phyloP scores from a whole-genome alignment of 2,797 vertebrate species.

The Alectoris magna region DNA sequence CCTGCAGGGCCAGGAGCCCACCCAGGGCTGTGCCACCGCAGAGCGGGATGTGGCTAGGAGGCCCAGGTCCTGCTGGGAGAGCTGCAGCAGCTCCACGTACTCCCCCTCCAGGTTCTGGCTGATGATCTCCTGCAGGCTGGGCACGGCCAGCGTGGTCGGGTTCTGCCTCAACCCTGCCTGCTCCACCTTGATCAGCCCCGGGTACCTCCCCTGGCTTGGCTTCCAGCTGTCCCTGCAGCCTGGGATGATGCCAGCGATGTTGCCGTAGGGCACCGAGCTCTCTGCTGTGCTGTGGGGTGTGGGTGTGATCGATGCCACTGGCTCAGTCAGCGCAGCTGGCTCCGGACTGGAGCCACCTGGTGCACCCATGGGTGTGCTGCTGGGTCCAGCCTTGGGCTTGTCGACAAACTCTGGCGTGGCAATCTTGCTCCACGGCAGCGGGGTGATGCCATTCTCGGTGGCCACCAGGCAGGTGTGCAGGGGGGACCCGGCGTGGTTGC shows the following conservation, averaged over 20 bases:
- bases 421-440: slow-evolving; percentile 86
- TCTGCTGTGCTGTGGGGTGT: fast-evolving
- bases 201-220: slow-evolving; percentile 60
- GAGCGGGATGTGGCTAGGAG: background rate
- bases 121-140: slow-evolving; percentile 78
- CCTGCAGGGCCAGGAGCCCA: slow-evolving; percentile 51
- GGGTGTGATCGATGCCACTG: fast-evolving
- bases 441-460: slow-evolving; percentile 82
- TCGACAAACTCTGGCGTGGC: slow-evolving; percentile 85
- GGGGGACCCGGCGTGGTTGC: slow-evolving; percentile 70
- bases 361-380: background rate
- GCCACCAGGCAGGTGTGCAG: slow-evolving; percentile 86
- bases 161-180: slow-evolving; percentile 70
- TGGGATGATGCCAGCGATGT: background rate
- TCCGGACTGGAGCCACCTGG: background rate
- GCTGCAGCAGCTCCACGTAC: slow-evolving; percentile 88
- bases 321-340: background rate
- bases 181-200: slow-evolving; percentile 79
- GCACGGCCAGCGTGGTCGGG: slow-evolving; percentile 74
- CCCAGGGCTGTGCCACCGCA: background rate
- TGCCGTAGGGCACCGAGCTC: fast-evolving
- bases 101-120: slow-evolving; percentile 85
- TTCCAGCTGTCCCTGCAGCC: background rate
- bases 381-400: slow-evolving; percentile 63
- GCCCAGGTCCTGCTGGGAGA: slow-evolving; percentile 69